Conservation (phyloP, 92 coral and sea anemone genomes). For the Micromussa lordhowensis region DNA sequence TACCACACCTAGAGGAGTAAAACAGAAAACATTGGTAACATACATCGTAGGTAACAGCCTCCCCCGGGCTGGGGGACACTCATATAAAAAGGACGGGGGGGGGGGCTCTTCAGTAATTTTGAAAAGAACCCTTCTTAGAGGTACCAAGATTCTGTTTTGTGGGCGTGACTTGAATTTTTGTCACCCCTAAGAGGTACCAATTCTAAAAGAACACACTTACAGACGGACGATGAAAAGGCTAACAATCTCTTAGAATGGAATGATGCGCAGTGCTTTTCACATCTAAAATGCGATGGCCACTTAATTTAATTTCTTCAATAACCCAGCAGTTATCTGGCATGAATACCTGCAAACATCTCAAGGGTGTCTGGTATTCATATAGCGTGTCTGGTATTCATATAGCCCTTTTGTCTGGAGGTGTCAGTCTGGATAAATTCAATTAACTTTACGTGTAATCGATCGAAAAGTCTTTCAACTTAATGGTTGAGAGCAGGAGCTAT, state of each 20-base stretch:
- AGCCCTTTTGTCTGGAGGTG: neutral
- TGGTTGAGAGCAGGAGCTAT: neutral
- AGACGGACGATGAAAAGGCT: too few relatives aligned
- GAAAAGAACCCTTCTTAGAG: too few relatives aligned
- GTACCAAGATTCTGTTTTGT: too few relatives aligned
- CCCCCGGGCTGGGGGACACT: too few relatives aligned
- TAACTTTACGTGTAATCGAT: neutral
- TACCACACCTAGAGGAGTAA: conserved; percentile 73
- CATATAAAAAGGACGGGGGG: too few relatives aligned
- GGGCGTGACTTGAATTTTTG: too few relatives aligned
- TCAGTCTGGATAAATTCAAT: neutral
- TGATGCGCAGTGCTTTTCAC: neutral
- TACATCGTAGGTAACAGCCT: too few relatives aligned
- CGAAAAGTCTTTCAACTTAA: conserved; percentile 1
- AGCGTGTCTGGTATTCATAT: too few relatives aligned
- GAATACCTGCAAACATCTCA: neutral
- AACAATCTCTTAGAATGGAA: neutral
- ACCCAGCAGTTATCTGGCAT: neutral
- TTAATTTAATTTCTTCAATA: neutral
- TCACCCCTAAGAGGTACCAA: too few relatives aligned
- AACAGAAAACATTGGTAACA: neutral
- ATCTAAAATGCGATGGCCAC: neutral
- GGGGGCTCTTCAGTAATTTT: too few relatives aligned
- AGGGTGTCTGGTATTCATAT: too few relatives aligned
- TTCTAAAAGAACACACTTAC: too few relatives aligned